Base-by-base conservation (phyloP, 2,113 vertebrate genomes). In the Labrus mixtus region DNA sequence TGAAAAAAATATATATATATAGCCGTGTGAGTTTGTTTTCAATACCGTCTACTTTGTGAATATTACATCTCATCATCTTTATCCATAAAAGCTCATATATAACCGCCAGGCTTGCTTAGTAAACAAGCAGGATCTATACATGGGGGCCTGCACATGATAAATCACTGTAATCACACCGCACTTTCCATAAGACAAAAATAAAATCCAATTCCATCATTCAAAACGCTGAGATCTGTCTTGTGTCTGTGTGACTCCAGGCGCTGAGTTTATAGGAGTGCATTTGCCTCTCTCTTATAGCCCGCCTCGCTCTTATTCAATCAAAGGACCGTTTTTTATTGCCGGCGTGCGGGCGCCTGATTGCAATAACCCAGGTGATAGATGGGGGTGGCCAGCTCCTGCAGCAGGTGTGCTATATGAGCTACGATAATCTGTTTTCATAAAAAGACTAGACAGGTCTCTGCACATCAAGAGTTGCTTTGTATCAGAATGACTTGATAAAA, bases 341-440 rank as follows among this genome's bases (percentile, higher is more conserved):
- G 43, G 80, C n/a, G 53, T 63, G 20, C 20, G 68, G 43, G 82
- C 78, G 90, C 83, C 83, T 91, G 90, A 91, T 90, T 90, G 87
- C 89, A 92, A 90, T 89, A 93, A 90, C 53, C 67, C 36, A 64
- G 33, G 60, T 93, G 92, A 94, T 90, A 85, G 83, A 94, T 90
- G 88, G 81, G 48, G 66, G 65, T 68, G 22, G 68, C 37, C 73
- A 22, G 13, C 56, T 22, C 53, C 64, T 75, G 63, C 73, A 89
- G 83, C 90, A 91, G 90, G 83, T 91, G 89, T 69, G 76, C 91
- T 86, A 76, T 68, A 78, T 82, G 58, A 54, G 3, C 79, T 33
- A 8, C 64, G 59, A 86, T 93, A 87, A 93, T 92, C 76, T 90
- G 84, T 93, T 92, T 92, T 92, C 87, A 91, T 91, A 89, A 93